These are phyloP conservation scores for Sepioteuthis lessoniana DNA, from an alignment of 2,888 invertebrate species.

Conservation along the genomic window DNA sequence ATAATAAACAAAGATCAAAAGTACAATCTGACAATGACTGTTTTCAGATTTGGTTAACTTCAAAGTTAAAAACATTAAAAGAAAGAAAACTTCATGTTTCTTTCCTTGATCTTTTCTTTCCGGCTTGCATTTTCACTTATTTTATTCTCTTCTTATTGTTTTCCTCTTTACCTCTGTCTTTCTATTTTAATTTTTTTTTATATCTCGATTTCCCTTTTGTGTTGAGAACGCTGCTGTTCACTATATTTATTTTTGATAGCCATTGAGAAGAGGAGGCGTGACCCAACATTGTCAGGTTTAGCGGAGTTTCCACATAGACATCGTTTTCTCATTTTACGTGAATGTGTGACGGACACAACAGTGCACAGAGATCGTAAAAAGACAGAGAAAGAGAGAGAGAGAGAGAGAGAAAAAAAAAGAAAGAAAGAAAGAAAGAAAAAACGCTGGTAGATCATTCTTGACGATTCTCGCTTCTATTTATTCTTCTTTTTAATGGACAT, in stretches of 20 bases:
- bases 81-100: background rate
- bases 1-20: too few species aligned
- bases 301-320: background rate
- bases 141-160: background rate
- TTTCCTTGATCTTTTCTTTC: background rate
- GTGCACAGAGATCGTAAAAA: background rate
- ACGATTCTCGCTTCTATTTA: background rate
- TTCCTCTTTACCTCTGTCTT: background rate
- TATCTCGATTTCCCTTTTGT: background rate
- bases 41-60: background rate
- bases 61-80: background rate
- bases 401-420: background rate
- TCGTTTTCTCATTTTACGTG: background rate
- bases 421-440: background rate
- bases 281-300: background rate
- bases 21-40: background rate
- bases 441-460: background rate
- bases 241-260: background rate
- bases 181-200: background rate
- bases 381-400: too few species aligned
- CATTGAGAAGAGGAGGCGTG: background rate
- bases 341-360: background rate
- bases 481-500: background rate
- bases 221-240: background rate
- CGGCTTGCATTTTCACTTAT: background rate